Evolutionary conservation across 2,113 vertebrate species (phyloP).

Genomic region (Epinephelus lanceolatus): DNA sequence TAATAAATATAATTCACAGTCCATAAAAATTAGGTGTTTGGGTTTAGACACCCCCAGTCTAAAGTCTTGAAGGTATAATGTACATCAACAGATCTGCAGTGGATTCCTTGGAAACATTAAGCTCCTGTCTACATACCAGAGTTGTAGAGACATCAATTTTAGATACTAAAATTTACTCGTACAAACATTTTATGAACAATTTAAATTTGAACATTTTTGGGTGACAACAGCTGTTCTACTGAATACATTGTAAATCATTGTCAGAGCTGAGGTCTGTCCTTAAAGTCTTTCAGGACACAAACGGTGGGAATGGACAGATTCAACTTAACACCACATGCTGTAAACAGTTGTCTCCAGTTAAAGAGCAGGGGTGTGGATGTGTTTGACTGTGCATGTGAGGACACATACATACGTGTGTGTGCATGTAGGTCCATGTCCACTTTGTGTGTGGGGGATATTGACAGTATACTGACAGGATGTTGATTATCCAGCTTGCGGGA

Average conservation of each 20-base stretch:
- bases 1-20: too few species aligned
- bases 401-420: constrained; percentile 21
- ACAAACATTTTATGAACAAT: neutral
- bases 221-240: neutral
- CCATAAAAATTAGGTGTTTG: too few species aligned
- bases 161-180: neutral
- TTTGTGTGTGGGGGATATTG: constrained; percentile 91
- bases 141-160: neutral
- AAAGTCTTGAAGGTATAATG: neutral
- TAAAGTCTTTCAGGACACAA: neutral
- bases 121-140: neutral
- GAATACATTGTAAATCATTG: neutral
- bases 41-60: too few species aligned
- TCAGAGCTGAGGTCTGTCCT: neutral
- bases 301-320: neutral
- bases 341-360: constrained; percentile 20
- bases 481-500: constrained; percentile 97
- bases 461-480: constrained; percentile 94
- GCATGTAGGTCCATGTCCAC: constrained; percentile 58
- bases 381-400: neutral
- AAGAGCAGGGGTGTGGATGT: constrained; percentile 19
- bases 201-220: neutral
- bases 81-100: neutral
- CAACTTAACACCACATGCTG: constrained; percentile 3
- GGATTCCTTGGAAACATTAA: neutral